Evolutionary conservation across 1,140 invertebrate species (phyloP).

Genomic region (Adoxophyes honmai): DNA sequence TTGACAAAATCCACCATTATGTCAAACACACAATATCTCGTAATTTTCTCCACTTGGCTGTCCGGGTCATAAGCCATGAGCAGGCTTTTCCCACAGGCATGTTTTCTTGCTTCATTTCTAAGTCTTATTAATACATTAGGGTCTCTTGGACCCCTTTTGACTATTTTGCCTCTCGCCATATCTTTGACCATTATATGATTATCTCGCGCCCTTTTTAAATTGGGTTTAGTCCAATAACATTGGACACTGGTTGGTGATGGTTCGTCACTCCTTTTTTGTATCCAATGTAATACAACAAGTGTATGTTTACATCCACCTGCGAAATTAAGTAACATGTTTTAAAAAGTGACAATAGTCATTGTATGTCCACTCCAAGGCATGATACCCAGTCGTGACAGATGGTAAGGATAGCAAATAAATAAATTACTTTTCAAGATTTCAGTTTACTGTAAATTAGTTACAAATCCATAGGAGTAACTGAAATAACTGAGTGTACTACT

Average conservation of each 20-base stretch:
- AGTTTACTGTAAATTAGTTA: too few species aligned
- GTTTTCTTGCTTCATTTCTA: background rate
- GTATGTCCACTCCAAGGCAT: too few species aligned
- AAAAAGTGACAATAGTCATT: too few species aligned
- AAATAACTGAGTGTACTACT: too few species aligned
- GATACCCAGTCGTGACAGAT: too few species aligned
- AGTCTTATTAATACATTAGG: background rate
- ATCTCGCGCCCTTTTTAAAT: background rate
- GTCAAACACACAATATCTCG: background rate
- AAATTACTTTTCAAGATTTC: too few species aligned
- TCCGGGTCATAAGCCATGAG: background rate
- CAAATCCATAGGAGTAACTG: too few species aligned
- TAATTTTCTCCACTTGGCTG: background rate
- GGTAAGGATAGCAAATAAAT: too few species aligned
- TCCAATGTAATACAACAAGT: constrained; percentile 38
- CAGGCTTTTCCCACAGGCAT: background rate
- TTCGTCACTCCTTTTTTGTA: constrained; percentile 38
- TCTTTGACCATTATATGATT: background rate
- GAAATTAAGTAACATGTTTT: background rate
- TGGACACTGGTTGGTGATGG: constrained; percentile 30
- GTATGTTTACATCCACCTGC: constrained; percentile 45
- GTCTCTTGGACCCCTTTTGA: background rate
- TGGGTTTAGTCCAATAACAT: constrained; percentile 42
- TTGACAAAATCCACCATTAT: background rate
- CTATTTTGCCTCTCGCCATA: background rate